phyloP scores from a whole-genome alignment of 2,888 invertebrate species.

The Hydrotaea cyrtoneurina region DNA sequence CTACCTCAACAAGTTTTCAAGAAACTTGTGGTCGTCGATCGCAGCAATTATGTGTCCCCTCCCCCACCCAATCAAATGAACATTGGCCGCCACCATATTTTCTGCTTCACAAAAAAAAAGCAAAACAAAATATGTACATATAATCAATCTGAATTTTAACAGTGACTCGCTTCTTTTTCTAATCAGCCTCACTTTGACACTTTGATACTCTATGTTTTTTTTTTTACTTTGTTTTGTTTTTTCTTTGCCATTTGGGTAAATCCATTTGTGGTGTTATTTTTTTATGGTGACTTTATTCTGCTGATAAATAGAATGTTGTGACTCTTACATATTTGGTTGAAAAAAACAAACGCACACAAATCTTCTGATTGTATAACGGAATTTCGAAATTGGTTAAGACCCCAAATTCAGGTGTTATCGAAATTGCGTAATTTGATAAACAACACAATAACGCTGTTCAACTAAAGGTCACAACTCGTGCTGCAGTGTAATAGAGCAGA shows the following conservation, averaged over 20 bases:
- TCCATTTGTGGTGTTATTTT: background rate
- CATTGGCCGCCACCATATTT: background rate
- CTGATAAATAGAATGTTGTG: background rate
- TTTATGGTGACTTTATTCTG: background rate
- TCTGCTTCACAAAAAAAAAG: background rate
- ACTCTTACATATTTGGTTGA: background rate
- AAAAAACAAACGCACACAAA: background rate
- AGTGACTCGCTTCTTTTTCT: background rate
- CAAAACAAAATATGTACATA: too few species aligned
- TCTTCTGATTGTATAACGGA: background rate
- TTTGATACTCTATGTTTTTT: too few species aligned
- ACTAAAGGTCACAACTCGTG: conserved; percentile 8
- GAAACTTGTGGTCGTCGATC: background rate
- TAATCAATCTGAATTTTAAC: background rate
- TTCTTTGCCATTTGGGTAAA: conserved; percentile 7
- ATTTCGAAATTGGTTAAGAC: background rate
- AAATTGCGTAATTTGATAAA: conserved; percentile 27
- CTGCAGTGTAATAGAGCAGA: background rate
- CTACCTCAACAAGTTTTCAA: background rate
- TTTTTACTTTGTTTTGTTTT: too few species aligned
- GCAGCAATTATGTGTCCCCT: too few species aligned
- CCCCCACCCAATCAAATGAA: too few species aligned
- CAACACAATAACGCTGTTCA: too few species aligned
- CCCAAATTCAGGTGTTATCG: conserved; percentile 12
- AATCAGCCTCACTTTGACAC: background rate